phyloP scores from a whole-genome alignment of 1,140 invertebrate species.

The Hyposmocoma kahamanoa region DNA sequence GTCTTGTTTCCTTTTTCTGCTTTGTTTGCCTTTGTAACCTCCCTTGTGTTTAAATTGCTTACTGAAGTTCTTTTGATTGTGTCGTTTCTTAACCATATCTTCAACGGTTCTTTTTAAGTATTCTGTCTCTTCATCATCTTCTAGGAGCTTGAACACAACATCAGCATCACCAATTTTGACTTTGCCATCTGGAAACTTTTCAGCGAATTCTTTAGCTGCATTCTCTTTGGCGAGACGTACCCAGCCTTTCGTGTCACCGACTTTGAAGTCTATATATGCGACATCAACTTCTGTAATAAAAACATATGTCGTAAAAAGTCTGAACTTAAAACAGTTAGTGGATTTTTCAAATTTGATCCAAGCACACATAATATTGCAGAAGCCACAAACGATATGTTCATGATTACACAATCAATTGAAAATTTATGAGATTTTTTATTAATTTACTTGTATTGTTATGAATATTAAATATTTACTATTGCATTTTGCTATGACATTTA shows the following conservation, averaged over 20 bases:
- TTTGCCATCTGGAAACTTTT: conserved; percentile 78
- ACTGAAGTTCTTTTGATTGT: conserved; percentile 58
- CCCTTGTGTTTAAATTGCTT: conserved; percentile 42
- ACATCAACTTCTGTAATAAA: conserved; percentile 75
- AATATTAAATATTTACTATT: too few species aligned
- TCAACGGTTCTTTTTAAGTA: conserved; percentile 79
- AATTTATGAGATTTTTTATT: too few species aligned
- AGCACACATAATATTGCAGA: too few species aligned
- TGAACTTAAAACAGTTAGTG: too few species aligned
- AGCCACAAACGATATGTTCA: too few species aligned
- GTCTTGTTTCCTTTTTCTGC: conserved; percentile 43
- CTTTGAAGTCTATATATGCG: conserved; percentile 84
- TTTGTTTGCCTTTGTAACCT: conserved; percentile 32
- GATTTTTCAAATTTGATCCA: too few species aligned
- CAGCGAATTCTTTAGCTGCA: conserved; percentile 77
- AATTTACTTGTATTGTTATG: too few species aligned
- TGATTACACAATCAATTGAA: too few species aligned
- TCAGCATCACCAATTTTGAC: conserved; percentile 75
- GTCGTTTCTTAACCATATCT: conserved; percentile 75
- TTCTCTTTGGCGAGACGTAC: conserved; percentile 82
- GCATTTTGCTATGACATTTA: too few species aligned
- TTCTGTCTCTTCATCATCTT: conserved; percentile 81
- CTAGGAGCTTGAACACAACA: conserved; percentile 75
- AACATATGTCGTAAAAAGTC: too few species aligned
- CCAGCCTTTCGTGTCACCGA: conserved; percentile 82